Conservation (phyloP, 2,797 vertebrate species). For the Myotis daubentonii region DNA sequence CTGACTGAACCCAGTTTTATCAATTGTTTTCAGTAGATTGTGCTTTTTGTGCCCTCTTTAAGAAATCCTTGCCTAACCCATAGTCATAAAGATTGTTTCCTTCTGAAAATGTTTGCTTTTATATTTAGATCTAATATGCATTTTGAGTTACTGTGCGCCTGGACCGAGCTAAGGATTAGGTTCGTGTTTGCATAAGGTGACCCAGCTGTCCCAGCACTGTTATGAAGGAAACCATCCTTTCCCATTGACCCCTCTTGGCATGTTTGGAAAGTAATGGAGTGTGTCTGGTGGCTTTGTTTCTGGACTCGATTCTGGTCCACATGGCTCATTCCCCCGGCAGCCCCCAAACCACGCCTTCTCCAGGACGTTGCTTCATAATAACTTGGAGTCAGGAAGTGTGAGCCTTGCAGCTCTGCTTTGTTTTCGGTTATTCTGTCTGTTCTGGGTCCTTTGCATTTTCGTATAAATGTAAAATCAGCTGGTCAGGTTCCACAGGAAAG, state of each 20-base stretch:
- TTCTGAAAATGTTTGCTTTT: background rate
- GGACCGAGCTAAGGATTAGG: background rate
- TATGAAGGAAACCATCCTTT: background rate
- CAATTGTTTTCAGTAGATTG: background rate
- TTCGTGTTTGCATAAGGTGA: background rate
- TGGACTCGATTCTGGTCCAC: background rate
- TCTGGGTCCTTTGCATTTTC: background rate
- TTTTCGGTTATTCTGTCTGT: background rate
- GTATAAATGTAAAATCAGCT: background rate
- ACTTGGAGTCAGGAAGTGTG: background rate
- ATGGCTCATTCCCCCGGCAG: background rate
- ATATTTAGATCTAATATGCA: background rate
- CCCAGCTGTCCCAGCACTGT: background rate
- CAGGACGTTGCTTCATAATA: background rate
- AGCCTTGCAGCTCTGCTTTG: background rate
- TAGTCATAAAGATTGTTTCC: background rate
- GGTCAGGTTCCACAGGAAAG: background rate
- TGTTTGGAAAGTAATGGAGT: background rate
- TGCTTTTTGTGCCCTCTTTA: background rate
- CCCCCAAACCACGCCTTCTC: background rate
- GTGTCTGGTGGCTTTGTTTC: background rate
- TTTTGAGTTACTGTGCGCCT: background rate
- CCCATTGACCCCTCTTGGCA: background rate
- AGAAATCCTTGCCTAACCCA: background rate
- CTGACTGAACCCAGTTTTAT: background rate